Percentiles rank a stretch among this genome's conserved stretches.
Conservation (phyloP, 2,888 invertebrate genomes). For the Alentia gelatinosa region DNA sequence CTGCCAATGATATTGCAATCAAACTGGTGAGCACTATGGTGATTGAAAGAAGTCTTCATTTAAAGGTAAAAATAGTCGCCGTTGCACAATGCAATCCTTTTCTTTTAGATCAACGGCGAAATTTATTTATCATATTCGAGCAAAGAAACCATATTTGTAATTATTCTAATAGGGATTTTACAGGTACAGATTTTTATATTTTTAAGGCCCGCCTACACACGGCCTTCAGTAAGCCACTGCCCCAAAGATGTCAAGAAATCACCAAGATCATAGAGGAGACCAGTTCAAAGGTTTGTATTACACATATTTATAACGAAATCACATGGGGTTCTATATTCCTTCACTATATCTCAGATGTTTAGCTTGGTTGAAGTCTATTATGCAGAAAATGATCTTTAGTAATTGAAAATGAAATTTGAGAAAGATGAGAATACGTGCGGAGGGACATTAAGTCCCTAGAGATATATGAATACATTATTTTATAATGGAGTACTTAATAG, state of each 20-base stretch:
- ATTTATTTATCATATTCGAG: neutral
- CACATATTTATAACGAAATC: too few species aligned
- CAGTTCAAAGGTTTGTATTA: slow-evolving; percentile 73
- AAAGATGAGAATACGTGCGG: too few species aligned
- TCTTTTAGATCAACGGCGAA: neutral
- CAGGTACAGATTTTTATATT: neutral
- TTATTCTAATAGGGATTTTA: neutral
- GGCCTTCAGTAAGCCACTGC: slow-evolving; percentile 69
- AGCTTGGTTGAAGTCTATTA: too few species aligned
- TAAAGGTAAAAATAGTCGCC: neutral
- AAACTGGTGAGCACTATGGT: neutral
- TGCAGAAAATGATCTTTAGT: too few species aligned
- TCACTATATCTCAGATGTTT: too few species aligned
- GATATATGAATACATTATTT: too few species aligned
- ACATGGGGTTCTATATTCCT: too few species aligned
- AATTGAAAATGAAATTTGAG: too few species aligned
- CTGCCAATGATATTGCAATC: too few species aligned
- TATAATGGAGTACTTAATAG: too few species aligned
- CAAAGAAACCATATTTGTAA: neutral
- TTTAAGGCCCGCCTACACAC: slow-evolving; percentile 72
- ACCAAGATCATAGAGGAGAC: slow-evolving; percentile 71
- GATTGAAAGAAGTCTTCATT: neutral
- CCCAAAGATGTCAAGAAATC: slow-evolving; percentile 72
- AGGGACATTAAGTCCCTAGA: too few species aligned
- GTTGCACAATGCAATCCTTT: neutral